Conservation (phyloP, 2,113 vertebrate species). For the Hypomesus transpacificus region DNA sequence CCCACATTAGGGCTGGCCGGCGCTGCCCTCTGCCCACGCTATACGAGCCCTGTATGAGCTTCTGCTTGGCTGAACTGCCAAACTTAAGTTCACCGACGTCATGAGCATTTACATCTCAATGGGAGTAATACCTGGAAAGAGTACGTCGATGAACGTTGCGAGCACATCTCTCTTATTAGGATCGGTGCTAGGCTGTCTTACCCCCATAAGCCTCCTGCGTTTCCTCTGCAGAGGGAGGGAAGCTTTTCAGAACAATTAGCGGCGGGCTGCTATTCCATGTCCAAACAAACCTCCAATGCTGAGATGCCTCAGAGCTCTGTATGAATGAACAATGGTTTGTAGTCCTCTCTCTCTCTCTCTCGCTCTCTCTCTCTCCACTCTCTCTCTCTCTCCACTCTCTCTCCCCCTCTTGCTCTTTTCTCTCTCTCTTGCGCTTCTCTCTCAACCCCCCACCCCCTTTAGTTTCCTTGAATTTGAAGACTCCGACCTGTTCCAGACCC, state of each 20-base stretch:
- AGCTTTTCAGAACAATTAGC: conserved; percentile 53
- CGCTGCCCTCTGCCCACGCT: too few species aligned
- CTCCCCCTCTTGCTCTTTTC: not conserved
- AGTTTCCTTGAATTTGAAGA: too few species aligned
- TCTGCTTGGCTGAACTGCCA: too few species aligned
- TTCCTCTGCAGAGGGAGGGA: conserved; percentile 34
- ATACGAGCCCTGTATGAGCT: not conserved
- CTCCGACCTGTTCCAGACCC: too few species aligned
- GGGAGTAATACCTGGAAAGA: not conserved
- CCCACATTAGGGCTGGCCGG: not conserved
- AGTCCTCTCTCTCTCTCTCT: not conserved
- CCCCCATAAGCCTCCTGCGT: conserved; percentile 30
- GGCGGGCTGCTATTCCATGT: conserved; percentile 24
- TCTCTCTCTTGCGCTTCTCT: too few species aligned
- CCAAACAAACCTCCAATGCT: conserved; percentile 51
- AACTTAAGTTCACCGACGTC: too few species aligned
- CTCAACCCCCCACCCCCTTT: too few species aligned
- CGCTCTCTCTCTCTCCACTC: not conserved
- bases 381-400: not conserved
- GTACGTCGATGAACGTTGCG: not conserved
- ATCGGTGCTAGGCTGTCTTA: conserved; percentile 29
- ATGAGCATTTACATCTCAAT: not conserved
- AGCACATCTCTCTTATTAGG: conserved; percentile 19
- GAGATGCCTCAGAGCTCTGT: conserved; percentile 49
- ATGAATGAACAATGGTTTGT: conserved; percentile 64